Evolutionary conservation across 2,888 invertebrate genomes (phyloP).

Genomic region (Ceriagrion tenellum): DNA sequence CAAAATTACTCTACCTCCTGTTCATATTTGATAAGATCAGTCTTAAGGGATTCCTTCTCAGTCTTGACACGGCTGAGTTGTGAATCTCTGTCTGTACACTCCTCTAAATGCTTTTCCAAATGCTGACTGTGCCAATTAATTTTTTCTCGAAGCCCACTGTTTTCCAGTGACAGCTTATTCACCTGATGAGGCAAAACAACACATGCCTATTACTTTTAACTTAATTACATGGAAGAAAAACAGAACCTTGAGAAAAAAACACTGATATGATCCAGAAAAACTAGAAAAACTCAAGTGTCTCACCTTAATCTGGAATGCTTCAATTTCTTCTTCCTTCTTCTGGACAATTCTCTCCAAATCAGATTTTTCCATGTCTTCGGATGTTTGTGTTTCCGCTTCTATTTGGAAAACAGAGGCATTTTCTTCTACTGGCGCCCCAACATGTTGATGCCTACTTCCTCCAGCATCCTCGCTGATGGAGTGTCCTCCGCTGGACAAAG

Average conservation of each 20-base stretch:
- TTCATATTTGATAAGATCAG: background rate
- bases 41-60: background rate
- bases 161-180: background rate
- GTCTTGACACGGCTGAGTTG: background rate
- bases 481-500: background rate
- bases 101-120: constrained; percentile 25
- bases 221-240: background rate
- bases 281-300: background rate
- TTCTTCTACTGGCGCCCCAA: background rate
- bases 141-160: background rate
- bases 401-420: background rate
- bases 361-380: background rate
- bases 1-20: constrained; percentile 24
- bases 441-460: background rate
- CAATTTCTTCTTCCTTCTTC: background rate
- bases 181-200: background rate
- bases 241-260: background rate
- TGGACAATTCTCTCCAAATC: background rate
- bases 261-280: background rate
- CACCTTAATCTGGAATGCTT: constrained; percentile 19
- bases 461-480: background rate
- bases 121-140: constrained; percentile 39
- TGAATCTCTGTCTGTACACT: background rate
- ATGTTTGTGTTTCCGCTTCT: background rate
- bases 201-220: background rate